Evolutionary conservation across 2,888 invertebrate genomes (phyloP).

Genomic region (Druceiella hillmani): DNA sequence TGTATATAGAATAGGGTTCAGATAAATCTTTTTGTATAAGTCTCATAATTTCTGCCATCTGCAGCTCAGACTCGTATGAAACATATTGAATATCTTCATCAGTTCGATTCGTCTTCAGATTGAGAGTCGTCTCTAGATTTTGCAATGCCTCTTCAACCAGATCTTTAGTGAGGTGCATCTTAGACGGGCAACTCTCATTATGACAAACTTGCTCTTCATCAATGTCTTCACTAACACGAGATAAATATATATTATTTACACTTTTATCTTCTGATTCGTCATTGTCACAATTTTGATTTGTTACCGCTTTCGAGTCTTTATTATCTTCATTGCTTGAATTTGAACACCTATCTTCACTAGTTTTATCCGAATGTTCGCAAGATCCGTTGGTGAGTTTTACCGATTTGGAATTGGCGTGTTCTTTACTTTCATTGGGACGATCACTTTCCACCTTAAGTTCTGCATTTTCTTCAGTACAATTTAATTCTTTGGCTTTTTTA

Average conservation of each 20-base stretch:
- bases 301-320: constrained; percentile 46
- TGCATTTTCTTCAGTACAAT: constrained; percentile 35
- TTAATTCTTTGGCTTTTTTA: constrained; percentile 48
- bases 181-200: neutral
- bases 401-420: no score
- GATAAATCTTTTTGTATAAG: constrained; percentile 98
- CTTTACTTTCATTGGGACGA: no score
- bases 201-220: constrained; percentile 19
- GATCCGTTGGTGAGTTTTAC: constrained; percentile 1
- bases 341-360: neutral
- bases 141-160: constrained; percentile 12
- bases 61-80: constrained; percentile 87
- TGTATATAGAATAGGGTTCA: constrained; percentile 99
- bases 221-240: constrained; percentile 17
- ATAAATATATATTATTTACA: constrained; percentile 43
- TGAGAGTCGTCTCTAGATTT: neutral
- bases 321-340: no score
- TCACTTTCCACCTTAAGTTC: constrained; percentile 39
- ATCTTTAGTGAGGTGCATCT: constrained; percentile 6
- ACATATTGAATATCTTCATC: constrained; percentile 41
- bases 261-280: constrained; percentile 28
- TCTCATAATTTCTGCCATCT: constrained; percentile 99
- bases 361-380: neutral
- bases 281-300: constrained; percentile 33
- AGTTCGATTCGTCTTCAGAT: no score